These are phyloP conservation scores for Castor canadensis DNA, from an alignment of 2,113 vertebrate species.

Conservation along the genomic window DNA sequence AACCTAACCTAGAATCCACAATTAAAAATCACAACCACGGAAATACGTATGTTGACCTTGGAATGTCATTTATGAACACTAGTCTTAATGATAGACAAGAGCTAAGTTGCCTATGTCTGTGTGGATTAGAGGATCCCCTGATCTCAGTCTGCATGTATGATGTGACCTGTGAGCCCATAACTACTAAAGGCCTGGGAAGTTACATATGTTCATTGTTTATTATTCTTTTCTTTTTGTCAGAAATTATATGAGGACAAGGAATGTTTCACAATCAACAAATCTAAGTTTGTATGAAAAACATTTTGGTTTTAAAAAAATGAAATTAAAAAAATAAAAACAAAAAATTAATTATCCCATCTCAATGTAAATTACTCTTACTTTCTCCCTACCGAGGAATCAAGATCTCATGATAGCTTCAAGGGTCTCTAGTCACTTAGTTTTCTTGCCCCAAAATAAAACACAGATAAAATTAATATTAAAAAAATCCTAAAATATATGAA, in stretches of 20 bases:
- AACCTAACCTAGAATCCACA: neutral
- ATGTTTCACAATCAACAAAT: neutral
- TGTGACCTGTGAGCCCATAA: neutral
- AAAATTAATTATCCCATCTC: neutral
- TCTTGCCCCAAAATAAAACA: neutral
- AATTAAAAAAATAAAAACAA: neutral
- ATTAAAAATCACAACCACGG: neutral
- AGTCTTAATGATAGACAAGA: neutral
- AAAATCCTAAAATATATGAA: neutral
- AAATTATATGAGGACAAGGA: neutral
- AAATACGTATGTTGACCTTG: neutral
- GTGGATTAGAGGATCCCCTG: neutral
- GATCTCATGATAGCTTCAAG: neutral
- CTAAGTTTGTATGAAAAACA: neutral
- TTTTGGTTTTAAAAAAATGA: neutral
- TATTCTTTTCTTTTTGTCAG: neutral
- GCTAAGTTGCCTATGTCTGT: neutral
- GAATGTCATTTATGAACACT: neutral
- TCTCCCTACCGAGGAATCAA: neutral
- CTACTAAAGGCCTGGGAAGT: neutral
- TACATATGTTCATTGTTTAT: neutral
- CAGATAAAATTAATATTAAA: neutral
- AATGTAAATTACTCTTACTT: neutral
- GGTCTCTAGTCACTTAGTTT: neutral
- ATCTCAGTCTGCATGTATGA: neutral